Conservation (phyloP, 2,888 invertebrate genomes). For the Maniola hyperantus region DNA sequence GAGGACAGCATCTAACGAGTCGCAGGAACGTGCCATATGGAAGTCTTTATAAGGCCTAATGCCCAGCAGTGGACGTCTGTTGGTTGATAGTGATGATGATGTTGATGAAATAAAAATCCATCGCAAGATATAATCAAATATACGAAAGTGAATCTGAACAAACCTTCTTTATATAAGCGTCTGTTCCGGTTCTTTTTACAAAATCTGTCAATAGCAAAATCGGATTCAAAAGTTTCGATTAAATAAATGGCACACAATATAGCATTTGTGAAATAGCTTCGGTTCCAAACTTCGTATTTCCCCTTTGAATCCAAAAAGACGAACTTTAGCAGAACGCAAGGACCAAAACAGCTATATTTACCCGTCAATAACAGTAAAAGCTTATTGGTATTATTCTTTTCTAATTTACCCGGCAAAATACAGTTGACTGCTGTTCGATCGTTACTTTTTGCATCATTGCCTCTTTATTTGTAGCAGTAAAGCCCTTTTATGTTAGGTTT, state of each 20-base stretch:
- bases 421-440: slow-evolving; percentile 15
- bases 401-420: slow-evolving; percentile 20
- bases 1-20: no score
- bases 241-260: not conserved
- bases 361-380: slow-evolving; percentile 17
- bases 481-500: slow-evolving; percentile 21
- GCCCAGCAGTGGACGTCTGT: no score
- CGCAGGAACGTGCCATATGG: no score
- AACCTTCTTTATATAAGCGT: not conserved
- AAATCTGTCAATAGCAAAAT: not conserved
- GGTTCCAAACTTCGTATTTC: not conserved
- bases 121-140: not conserved
- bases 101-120: no score
- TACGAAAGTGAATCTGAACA: not conserved
- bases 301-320: not conserved
- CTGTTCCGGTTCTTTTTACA: not conserved
- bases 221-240: not conserved
- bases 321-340: not conserved
- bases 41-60: no score
- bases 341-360: slow-evolving; percentile 1
- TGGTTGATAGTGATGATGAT: no score
- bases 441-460: slow-evolving; percentile 27
- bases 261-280: slow-evolving; percentile 3
- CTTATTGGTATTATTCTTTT: slow-evolving; percentile 20
- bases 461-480: slow-evolving; percentile 20